Conservation (phyloP, 2,113 vertebrate genomes). For the Noturus placidus region DNA sequence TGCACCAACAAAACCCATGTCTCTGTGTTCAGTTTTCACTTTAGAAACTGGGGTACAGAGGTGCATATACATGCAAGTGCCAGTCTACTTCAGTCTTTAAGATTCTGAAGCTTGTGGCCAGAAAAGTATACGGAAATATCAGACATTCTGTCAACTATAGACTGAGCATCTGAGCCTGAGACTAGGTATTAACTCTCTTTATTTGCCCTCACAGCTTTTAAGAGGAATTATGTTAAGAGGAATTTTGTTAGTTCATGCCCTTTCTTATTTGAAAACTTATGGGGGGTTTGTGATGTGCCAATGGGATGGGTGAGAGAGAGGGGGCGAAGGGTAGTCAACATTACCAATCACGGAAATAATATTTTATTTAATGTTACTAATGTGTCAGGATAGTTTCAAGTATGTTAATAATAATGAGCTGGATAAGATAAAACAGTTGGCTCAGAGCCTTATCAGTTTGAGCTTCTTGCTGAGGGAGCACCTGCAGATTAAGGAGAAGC, state of each 20-base stretch:
- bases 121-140: neutral
- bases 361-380: neutral
- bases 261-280: neutral
- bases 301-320: neutral
- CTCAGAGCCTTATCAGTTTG: neutral
- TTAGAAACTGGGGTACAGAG: neutral
- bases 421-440: neutral
- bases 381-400: neutral
- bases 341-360: neutral
- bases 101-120: neutral
- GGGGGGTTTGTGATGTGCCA: neutral
- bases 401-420: neutral
- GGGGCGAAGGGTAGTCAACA: neutral
- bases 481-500: neutral
- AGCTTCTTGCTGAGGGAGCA: neutral
- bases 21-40: neutral
- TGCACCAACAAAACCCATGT: neutral
- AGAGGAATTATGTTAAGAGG: constrained; percentile 61
- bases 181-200: neutral
- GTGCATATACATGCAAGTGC: neutral
- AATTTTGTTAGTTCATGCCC: neutral
- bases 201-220: constrained; percentile 63
- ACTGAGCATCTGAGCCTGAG: neutral
- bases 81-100: neutral
- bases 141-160: neutral